Base-by-base conservation (phyloP, 2,888 invertebrate species). In the Napeogenes sylphis region DNA sequence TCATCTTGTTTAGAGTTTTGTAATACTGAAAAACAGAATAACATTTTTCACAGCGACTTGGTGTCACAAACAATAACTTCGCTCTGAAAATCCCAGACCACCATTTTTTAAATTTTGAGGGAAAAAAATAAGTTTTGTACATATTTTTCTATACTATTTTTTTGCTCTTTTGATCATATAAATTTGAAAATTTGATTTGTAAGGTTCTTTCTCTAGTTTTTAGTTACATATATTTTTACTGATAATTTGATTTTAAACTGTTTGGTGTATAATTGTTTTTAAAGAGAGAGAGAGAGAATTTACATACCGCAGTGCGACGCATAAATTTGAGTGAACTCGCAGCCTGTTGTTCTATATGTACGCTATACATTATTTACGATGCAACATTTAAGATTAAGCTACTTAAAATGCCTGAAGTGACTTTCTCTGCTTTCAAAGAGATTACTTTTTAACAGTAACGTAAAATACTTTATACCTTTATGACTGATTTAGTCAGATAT, bases 281-380 rank as follows among this genome's bases (percentile, higher is more conserved):
- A 80, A 71, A 79, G 79, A 42, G 10, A 42, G 10, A 6, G 80
- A 84, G 82, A 83, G 85, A n/a, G n/a, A n/a, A n/a, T 85, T 86
- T 85, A 86, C 87, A 85, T 85, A 83, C 87, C 87, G 87, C 87
- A 87, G 69, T 87, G 87, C 87, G 87, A 83, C 87, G 83, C 85
- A 87, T 87, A 87, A 87, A 87, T 87, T 84, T 82, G 81, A 80
- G 81, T 81, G 81, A 81, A 74, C 78, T 73, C 77, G 73, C 75
- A 75, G 78, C 77, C 82, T 79, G 81, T 83, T 84, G 83, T 82
- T 81, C 79, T 80, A 80, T 76, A 81, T 78, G 76, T 77, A 75
- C 79, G 74, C 70, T 78, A 75, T 76, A 78, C 77, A 75, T 79
- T 76, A 83, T 87, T 85, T 85, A 85, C 83, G 78, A 80, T 76